Conservation (phyloP, 2,797 vertebrate species). For the Glyptemys insculpta region DNA sequence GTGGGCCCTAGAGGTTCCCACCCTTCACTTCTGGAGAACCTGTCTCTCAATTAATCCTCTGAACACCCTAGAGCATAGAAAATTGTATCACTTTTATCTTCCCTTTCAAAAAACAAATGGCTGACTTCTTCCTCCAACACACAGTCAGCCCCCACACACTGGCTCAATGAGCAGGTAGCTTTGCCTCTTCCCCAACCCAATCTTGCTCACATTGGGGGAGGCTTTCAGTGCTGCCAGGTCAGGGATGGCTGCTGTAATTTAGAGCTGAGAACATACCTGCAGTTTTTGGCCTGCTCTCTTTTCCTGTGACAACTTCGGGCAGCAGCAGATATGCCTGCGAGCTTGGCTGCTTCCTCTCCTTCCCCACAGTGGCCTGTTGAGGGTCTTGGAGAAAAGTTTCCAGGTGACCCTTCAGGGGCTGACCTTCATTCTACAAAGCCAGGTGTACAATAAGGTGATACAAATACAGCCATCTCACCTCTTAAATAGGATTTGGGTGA, state of each 20-base stretch:
- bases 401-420: neutral
- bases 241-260: neutral
- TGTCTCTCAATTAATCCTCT: neutral
- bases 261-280: conserved; percentile 69
- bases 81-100: neutral
- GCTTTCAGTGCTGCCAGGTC: neutral
- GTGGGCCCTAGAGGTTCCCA: neutral
- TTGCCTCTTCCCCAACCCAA: neutral
- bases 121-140: neutral
- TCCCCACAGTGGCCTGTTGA: neutral
- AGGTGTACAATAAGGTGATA: neutral
- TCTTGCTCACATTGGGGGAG: neutral
- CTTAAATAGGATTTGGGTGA: neutral
- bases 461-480: neutral
- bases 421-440: conserved; percentile 40
- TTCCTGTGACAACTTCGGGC: conserved; percentile 56
- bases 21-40: neutral
- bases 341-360: neutral
- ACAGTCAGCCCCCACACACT: too few species aligned
- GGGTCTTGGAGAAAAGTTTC: neutral
- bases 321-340: conserved; percentile 24
- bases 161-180: neutral
- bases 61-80: neutral
- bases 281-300: neutral
- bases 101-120: neutral